phyloP scores from a whole-genome alignment of 2,797 vertebrate genomes.

The Notolabrus celidotus region DNA sequence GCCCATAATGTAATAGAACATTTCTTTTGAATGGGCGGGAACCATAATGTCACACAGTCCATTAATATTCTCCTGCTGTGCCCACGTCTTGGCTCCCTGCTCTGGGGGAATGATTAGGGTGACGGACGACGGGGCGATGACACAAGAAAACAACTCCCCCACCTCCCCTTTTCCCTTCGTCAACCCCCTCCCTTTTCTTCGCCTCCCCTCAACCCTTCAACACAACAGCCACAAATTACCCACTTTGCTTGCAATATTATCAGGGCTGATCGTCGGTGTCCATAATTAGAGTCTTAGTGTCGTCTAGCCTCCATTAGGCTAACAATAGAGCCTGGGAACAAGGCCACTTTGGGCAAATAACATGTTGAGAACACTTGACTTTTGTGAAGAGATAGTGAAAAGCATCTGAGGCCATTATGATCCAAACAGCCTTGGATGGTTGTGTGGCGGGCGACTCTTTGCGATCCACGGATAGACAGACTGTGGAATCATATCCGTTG shows the following conservation, averaged over 20 bases:
- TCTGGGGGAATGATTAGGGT: slow-evolving; percentile 77
- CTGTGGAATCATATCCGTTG: slow-evolving; percentile 32
- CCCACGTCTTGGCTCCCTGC: slow-evolving; percentile 55
- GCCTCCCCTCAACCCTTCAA: slow-evolving; percentile 76
- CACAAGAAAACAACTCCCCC: slow-evolving; percentile 84
- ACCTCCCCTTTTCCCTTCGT: slow-evolving; percentile 73
- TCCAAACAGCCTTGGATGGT: slow-evolving; percentile 71
- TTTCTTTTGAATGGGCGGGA: slow-evolving; percentile 73
- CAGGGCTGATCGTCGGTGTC: slow-evolving; percentile 91
- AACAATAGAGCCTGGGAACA: slow-evolving; percentile 92
- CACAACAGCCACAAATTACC: slow-evolving; percentile 95
- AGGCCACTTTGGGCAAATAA: slow-evolving; percentile 95
- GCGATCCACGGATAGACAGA: slow-evolving; percentile 38
- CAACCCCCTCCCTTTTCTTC: slow-evolving; percentile 49
- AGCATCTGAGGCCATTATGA: slow-evolving; percentile 84
- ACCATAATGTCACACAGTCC: slow-evolving; percentile 73
- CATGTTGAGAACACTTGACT: slow-evolving; percentile 94
- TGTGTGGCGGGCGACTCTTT: slow-evolving; percentile 40
- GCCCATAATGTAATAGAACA: slow-evolving; percentile 72
- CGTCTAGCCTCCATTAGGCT: slow-evolving; percentile 93
- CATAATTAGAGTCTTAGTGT: slow-evolving; percentile 94
- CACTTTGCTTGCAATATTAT: slow-evolving; percentile 96
- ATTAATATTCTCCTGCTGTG: slow-evolving; percentile 77
- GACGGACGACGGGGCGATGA: slow-evolving; percentile 74
- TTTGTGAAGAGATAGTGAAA: slow-evolving; percentile 92